phyloP scores from a whole-genome alignment of 2,888 invertebrate genomes.

The Philaethria dido region DNA sequence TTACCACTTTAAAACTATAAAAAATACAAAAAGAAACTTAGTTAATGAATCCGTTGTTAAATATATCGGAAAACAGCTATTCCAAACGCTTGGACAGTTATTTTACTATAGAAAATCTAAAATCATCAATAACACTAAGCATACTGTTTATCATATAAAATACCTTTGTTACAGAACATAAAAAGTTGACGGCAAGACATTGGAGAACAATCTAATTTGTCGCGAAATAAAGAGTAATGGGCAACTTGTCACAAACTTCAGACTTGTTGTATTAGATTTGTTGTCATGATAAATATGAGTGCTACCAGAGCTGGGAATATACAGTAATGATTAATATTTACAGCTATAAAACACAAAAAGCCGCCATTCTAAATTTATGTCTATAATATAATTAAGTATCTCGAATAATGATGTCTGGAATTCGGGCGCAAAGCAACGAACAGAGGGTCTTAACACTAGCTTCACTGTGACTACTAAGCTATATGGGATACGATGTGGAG shows the following conservation, averaged over 20 bases:
- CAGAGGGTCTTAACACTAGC: too few relatives aligned
- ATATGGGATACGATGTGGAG: too few relatives aligned
- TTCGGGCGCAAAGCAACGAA: too few relatives aligned
- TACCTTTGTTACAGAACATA: conserved; percentile 8
- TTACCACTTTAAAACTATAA: too few relatives aligned
- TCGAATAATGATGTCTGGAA: too few relatives aligned
- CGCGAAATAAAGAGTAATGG: conserved; percentile 46
- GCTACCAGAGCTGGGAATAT: conserved; percentile 8
- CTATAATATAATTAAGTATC: not conserved
- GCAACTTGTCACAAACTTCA: conserved; percentile 40
- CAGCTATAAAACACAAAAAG: not conserved
- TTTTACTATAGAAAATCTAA: not conserved
- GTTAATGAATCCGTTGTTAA: too few relatives aligned
- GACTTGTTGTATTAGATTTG: conserved; percentile 30
- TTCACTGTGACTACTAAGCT: too few relatives aligned
- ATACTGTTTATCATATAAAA: conserved; percentile 3
- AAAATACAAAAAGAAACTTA: too few relatives aligned
- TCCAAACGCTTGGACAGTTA: too few relatives aligned
- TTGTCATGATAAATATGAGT: conserved; percentile 28
- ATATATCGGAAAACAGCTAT: too few relatives aligned
- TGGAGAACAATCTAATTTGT: conserved; percentile 32
- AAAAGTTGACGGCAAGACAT: conserved; percentile 28
- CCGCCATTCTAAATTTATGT: not conserved
- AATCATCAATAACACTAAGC: not conserved
- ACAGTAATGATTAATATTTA: not conserved